A percentile compares a stretch with the other conserved stretches of the same genome.
Evolutionary conservation across 92 coral and sea anemone genomes (phyloP).

Genomic region (Heliopora coerulea): DNA sequence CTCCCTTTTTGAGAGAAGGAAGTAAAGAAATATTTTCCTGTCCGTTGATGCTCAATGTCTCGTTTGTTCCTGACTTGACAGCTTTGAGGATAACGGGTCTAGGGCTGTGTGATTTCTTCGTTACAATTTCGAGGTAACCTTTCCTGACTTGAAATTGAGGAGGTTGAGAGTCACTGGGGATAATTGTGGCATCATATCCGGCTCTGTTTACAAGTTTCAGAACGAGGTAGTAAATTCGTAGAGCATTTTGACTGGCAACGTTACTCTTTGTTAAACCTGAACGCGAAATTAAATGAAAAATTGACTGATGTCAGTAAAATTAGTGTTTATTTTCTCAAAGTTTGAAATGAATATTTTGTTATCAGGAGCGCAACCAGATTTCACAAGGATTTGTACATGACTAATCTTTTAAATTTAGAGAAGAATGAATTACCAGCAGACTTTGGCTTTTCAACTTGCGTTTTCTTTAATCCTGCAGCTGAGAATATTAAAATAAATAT

Average conservation of each 20-base stretch:
- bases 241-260: background rate
- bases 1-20: constrained; percentile 61
- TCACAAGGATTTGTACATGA: too few species aligned
- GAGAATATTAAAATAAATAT: too few species aligned
- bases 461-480: constrained; percentile 64
- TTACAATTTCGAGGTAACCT: constrained; percentile 53
- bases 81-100: constrained; percentile 60
- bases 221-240: constrained; percentile 71
- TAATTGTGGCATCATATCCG: constrained; percentile 78
- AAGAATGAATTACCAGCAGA: background rate
- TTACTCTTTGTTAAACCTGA: background rate
- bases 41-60: constrained; percentile 67
- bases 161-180: constrained; percentile 60
- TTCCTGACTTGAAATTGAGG: constrained; percentile 49
- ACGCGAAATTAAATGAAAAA: too few species aligned
- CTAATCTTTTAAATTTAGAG: too few species aligned
- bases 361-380: too few species aligned
- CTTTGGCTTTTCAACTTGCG: constrained; percentile 49
- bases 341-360: background rate
- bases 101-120: constrained; percentile 64
- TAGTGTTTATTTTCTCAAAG: background rate
- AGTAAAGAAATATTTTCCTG: constrained; percentile 44
- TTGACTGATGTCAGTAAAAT: background rate
- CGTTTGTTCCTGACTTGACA: constrained; percentile 50
- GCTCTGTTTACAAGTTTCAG: constrained; percentile 84